A percentile compares a stretch with the other conserved stretches of the same genome.
phyloP scores from a whole-genome alignment of 2,113 vertebrate genomes.

The Psittacus erithacus region DNA sequence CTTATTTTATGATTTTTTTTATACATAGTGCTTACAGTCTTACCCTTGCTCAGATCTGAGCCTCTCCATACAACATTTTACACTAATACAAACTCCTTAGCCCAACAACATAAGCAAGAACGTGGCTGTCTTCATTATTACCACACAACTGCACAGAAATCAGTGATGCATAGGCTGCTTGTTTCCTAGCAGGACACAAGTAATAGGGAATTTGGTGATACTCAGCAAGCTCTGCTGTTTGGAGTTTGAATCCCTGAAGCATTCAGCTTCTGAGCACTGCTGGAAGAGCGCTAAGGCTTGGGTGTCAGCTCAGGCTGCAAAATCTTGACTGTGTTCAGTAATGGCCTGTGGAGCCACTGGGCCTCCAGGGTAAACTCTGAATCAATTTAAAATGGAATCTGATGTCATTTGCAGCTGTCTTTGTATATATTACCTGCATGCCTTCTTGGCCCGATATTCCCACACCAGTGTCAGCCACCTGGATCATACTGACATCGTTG shows the following conservation, averaged over 20 bases:
- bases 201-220: background rate
- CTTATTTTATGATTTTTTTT: background rate
- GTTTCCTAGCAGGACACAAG: background rate
- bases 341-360: background rate
- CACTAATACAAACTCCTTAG: background rate
- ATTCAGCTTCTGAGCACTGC: background rate
- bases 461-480: conserved; percentile 83
- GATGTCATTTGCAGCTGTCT: background rate
- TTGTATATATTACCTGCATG: conserved; percentile 81
- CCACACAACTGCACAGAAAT: background rate
- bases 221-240: background rate
- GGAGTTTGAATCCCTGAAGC: background rate
- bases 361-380: background rate
- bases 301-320: background rate
- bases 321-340: background rate
- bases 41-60: background rate
- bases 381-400: background rate
- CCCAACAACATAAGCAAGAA: background rate
- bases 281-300: background rate
- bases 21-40: background rate
- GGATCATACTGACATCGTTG: conserved; percentile 91
- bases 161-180: background rate
- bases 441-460: conserved; percentile 88
- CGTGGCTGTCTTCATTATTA: background rate
- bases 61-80: background rate